Evolutionary conservation across 2,113 vertebrate species (phyloP).

Genomic region (Tachysurus vachellii): DNA sequence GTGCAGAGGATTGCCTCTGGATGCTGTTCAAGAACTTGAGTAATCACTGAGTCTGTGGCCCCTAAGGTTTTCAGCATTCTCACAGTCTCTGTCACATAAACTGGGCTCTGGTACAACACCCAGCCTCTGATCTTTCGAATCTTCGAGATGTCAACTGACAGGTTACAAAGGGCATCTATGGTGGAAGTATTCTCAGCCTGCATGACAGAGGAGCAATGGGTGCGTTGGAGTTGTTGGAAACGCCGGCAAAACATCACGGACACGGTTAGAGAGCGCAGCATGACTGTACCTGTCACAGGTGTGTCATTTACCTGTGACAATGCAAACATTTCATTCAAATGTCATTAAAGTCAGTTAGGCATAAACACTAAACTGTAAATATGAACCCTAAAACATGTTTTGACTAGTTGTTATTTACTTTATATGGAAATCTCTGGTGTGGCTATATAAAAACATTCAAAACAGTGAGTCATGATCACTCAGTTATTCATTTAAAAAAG

Average conservation of each 20-base stretch:
- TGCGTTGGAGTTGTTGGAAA: constrained; percentile 30
- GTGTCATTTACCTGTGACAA: constrained; percentile 26
- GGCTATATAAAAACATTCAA: neutral
- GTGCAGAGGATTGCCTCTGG: constrained; percentile 85
- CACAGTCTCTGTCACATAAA: constrained; percentile 80
- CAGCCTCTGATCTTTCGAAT: constrained; percentile 84
- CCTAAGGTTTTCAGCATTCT: constrained; percentile 80
- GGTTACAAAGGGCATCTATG: constrained; percentile 72
- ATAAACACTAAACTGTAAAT: neutral
- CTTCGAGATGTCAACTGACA: constrained; percentile 85
- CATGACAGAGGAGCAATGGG: constrained; percentile 49
- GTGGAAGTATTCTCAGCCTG: constrained; percentile 79
- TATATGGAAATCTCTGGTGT: neutral
- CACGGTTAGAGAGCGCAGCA: constrained; percentile 63
- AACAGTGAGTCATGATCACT: neutral
- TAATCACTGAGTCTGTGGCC: constrained; percentile 68
- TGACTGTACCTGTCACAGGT: constrained; percentile 51
- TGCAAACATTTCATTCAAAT: constrained; percentile 14
- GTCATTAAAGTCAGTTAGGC: neutral
- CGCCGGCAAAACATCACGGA: constrained; percentile 60
- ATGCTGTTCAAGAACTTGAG: constrained; percentile 77
- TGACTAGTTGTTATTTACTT: neutral
- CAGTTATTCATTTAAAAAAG: neutral
- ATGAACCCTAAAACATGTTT: neutral
- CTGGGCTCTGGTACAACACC: constrained; percentile 78